Conservation (phyloP, 1,140 invertebrate species). For the Drosophila athabasca region DNA sequence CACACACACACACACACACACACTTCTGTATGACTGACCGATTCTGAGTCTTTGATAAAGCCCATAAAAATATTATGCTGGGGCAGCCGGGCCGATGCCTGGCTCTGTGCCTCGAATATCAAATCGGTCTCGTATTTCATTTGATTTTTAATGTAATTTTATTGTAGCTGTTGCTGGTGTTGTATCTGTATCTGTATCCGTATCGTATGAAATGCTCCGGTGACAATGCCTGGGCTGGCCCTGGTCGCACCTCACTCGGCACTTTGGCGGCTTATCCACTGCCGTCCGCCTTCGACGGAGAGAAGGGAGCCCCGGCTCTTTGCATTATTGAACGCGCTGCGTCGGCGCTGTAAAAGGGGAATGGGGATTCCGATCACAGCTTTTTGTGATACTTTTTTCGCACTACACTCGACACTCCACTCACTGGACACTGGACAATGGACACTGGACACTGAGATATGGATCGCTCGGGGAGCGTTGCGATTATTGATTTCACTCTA, state of each 20-base stretch:
- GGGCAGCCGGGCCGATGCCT: slow-evolving; percentile 45
- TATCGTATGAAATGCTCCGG: slow-evolving; percentile 5
- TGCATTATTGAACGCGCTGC: slow-evolving; percentile 16
- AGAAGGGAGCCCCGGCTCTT: not conserved
- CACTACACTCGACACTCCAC: too few species aligned
- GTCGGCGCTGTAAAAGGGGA: not conserved
- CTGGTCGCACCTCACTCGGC: slow-evolving; percentile 35
- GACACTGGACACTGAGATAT: not conserved
- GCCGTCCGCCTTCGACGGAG: too few species aligned
- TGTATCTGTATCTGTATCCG: slow-evolving; percentile 37
- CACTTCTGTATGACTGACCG: slow-evolving; percentile 35
- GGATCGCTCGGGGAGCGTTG: not conserved
- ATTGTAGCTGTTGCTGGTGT: slow-evolving; percentile 21
- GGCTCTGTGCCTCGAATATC: slow-evolving; percentile 55
- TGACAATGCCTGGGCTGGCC: slow-evolving; percentile 26
- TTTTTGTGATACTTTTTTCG: too few species aligned
- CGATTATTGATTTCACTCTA: slow-evolving; percentile 26
- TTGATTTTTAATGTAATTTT: slow-evolving; percentile 58
- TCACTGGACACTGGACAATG: not conserved
- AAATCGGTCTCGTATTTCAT: slow-evolving; percentile 72
- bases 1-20: slow-evolving; percentile 5
- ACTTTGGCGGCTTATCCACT: slow-evolving; percentile 5
- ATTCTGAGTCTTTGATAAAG: slow-evolving; percentile 49
- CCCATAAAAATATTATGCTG: slow-evolving; percentile 52
- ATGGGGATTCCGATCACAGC: too few species aligned